Base-by-base conservation (phyloP, 2,113 vertebrate genomes). In the Papio anubis region DNA sequence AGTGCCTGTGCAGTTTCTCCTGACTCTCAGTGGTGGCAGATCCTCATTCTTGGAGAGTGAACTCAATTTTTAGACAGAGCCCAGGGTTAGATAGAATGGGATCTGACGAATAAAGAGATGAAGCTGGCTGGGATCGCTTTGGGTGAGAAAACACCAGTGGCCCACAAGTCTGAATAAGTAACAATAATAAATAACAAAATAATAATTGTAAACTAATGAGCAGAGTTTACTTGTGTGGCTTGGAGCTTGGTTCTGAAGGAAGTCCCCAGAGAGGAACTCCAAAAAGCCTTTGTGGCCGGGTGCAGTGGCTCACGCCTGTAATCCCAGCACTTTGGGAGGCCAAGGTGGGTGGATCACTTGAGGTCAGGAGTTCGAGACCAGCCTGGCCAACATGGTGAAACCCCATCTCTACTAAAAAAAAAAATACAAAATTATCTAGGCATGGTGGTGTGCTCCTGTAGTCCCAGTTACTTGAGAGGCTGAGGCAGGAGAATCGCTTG, bases 51-150 rank as follows among this genome's bases (percentile, higher is more conserved):
- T 66, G n/a, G 52, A 94, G 30, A 52, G 17, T 66, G 75, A 75
- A 55, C 75, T 93, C 61, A 87, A 66, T 43, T 86, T 86, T 92
- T 92, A 95, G 76, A 86, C 52, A 30, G 43, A 91, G 32, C 8
- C 43, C 88, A 91, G n/a, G 72, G 48, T 40, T 66, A 92, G 75
- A 57, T 21, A 21, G 87, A 72, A 64, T 75, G 48, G 64, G 86
- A 20, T 17, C 66, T 90, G 90, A 80, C 18, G 75, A 61, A 38
- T 10, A 11, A 88, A 70, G 82, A 88, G 82, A 66, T 1, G 83
- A 45, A 75, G 66, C 93, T 40, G 90, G 52, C 86, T 75, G 43
- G 76, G 64, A 66, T 88, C 1, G 3, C 70, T 50, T 11, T 48
- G 73, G 57, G 84, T 61, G 79, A 90, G 35, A 55, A 93, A 57